These are phyloP conservation scores for Candidula unifasciata DNA, from an alignment of 2,888 invertebrate species.

Conservation along the genomic window DNA sequence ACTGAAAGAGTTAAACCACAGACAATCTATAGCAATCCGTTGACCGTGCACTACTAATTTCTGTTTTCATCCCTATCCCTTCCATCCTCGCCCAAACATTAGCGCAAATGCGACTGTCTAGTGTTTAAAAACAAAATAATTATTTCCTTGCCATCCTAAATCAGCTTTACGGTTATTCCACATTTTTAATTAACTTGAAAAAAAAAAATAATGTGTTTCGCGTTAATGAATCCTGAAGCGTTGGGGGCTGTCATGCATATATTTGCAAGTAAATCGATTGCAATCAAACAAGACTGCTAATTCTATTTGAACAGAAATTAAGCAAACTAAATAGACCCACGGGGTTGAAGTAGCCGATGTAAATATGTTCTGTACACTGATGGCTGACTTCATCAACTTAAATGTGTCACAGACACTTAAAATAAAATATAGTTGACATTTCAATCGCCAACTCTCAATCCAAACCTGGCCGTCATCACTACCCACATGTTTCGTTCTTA, in stretches of 20 bases:
- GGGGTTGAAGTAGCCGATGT: neutral
- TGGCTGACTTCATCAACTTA: neutral
- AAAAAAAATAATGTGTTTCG: neutral
- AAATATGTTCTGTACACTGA: neutral
- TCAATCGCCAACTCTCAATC: neutral
- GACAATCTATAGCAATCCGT: too few relatives aligned
- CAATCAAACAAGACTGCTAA: neutral
- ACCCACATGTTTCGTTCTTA: too few relatives aligned
- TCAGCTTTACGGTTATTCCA: neutral
- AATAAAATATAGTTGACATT: neutral
- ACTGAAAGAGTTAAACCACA: too few relatives aligned
- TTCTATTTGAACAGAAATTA: slow-evolving; percentile 4
- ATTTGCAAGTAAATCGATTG: neutral
- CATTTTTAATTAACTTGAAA: neutral
- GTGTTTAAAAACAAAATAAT: too few relatives aligned
- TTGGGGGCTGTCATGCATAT: neutral
- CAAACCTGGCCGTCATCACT: neutral
- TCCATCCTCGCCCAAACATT: too few relatives aligned
- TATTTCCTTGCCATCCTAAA: neutral
- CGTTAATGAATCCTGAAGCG: neutral
- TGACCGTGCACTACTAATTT: too few relatives aligned
- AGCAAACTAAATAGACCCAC: neutral
- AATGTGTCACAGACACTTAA: neutral
- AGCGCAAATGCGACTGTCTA: too few relatives aligned
- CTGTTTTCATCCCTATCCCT: too few relatives aligned